These are phyloP conservation scores for Stomatorhinus ivindoensis DNA, from an alignment of 2,113 vertebrate genomes.

Conservation along the genomic window DNA sequence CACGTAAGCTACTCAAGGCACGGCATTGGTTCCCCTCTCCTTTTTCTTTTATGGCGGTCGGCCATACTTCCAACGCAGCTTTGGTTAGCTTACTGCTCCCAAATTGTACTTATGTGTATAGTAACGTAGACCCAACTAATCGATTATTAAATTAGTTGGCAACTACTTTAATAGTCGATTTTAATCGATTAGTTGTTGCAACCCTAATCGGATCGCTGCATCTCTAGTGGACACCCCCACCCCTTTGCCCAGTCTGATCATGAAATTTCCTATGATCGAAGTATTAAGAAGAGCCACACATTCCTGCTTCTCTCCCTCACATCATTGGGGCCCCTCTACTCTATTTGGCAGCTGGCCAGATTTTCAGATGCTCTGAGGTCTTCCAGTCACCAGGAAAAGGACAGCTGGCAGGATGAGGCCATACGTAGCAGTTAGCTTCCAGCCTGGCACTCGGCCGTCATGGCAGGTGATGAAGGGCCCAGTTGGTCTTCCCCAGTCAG, in stretches of 20 bases:
- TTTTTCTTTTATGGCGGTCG: too few species aligned
- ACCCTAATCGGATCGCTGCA: too few species aligned
- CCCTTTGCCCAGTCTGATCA: neutral
- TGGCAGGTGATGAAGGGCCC: conserved; percentile 56
- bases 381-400: neutral
- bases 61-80: too few species aligned
- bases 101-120: too few species aligned
- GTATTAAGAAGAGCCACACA: neutral
- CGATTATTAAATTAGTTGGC: too few species aligned
- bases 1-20: too few species aligned
- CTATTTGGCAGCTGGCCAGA: neutral
- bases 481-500: conserved; percentile 29
- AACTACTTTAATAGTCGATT: too few species aligned
- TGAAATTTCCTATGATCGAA: neutral
- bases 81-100: too few species aligned
- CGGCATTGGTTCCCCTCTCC: too few species aligned
- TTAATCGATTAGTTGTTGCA: too few species aligned
- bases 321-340: neutral
- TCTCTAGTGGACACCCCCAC: too few species aligned
- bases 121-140: too few species aligned
- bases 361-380: neutral
- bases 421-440: neutral
- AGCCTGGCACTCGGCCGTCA: conserved; percentile 48
- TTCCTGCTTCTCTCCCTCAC: neutral
- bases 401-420: neutral